These are phyloP conservation scores for Hydropsyche betteni DNA, from an alignment of 2,888 invertebrate genomes.

Conservation along the genomic window DNA sequence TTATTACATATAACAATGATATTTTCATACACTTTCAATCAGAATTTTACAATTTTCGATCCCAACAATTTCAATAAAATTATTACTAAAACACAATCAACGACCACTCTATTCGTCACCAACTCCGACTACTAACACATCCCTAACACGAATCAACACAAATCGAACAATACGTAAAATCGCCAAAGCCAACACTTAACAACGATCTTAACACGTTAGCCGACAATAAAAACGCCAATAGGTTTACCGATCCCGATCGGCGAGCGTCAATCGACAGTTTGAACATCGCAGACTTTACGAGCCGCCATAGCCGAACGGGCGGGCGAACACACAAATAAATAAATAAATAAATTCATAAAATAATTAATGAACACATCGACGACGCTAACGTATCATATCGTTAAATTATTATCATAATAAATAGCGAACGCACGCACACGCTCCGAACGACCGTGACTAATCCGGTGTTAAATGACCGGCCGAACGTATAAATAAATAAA, in stretches of 20 bases:
- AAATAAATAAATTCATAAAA: conserved; percentile 6
- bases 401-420: conserved; percentile 19
- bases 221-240: too few relatives aligned
- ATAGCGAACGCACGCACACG: conserved; percentile 4
- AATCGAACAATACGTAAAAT: too few relatives aligned
- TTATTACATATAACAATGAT: too few relatives aligned
- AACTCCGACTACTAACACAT: too few relatives aligned
- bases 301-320: not conserved
- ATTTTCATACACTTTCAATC: too few relatives aligned
- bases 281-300: not conserved
- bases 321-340: not conserved
- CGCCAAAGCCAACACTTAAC: too few relatives aligned
- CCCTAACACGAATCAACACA: too few relatives aligned
- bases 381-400: conserved; percentile 19
- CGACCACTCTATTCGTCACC: too few relatives aligned
- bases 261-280: conserved; percentile 11
- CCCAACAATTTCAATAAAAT: too few relatives aligned
- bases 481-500: conserved; percentile 2
- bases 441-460: conserved; percentile 1
- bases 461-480: conserved; percentile 17
- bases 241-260: not conserved
- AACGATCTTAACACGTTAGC: too few relatives aligned
- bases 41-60: too few relatives aligned
- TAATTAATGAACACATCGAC: conserved; percentile 25
- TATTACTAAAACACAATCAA: too few relatives aligned